Conservation (phyloP, 2,888 invertebrate species). For the Campoplex capitator region DNA sequence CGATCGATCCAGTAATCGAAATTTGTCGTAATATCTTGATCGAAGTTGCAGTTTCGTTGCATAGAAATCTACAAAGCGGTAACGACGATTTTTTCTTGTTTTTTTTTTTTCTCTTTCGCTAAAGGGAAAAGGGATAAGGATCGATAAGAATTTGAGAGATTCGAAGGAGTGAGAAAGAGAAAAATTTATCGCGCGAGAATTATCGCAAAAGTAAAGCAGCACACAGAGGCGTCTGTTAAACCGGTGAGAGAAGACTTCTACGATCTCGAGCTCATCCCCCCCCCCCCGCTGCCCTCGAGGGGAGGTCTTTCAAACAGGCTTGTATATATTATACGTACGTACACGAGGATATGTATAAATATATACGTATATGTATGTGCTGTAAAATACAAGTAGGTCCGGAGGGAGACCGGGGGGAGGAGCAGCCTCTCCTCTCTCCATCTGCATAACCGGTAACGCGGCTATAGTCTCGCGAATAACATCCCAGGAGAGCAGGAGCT, state of each 20-base stretch:
- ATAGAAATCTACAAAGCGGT: neutral
- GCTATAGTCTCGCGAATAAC: conserved; percentile 76
- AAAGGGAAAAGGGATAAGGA: neutral
- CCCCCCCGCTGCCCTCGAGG: conserved; percentile 30
- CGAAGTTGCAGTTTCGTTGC: neutral
- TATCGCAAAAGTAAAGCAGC: conserved; percentile 70
- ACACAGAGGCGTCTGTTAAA: conserved; percentile 60
- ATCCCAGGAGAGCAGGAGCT: conserved; percentile 48
- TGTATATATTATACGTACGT: conserved; percentile 18
- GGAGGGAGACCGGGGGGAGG: conserved; percentile 17
- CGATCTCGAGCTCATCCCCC: conserved; percentile 58
- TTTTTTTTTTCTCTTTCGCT: neutral
- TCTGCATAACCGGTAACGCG: conserved; percentile 81
- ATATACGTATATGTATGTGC: neutral
- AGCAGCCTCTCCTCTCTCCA: conserved; percentile 70
- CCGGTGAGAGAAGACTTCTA: conserved; percentile 65
- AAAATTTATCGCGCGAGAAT: conserved; percentile 49
- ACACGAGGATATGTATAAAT: neutral
- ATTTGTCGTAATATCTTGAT: neutral
- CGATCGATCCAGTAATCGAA: neutral
- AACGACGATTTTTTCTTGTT: neutral
- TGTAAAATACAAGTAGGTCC: conserved; percentile 56
- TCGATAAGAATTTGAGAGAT: neutral
- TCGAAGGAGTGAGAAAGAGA: neutral
- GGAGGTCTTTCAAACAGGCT: conserved; percentile 34